Conservation (phyloP, 2,888 invertebrate species). For the Eutolmus rufibarbis region DNA sequence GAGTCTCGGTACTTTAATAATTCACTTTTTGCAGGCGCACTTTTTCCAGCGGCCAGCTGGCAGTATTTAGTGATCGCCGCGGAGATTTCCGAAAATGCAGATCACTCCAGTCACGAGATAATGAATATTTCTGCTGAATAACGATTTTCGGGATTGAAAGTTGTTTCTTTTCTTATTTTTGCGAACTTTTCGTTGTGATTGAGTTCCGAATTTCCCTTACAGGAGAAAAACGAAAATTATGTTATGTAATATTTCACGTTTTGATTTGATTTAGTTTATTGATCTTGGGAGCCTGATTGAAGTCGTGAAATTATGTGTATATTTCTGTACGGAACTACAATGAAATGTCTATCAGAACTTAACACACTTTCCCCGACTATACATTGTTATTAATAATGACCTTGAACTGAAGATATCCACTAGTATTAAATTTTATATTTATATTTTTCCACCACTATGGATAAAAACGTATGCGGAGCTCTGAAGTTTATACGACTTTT, state of each 20-base stretch:
- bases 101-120: slow-evolving; percentile 27
- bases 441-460: too few species aligned
- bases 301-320: neutral
- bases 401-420: too few species aligned
- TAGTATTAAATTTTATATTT: too few species aligned
- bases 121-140: neutral
- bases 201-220: neutral
- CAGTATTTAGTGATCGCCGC: neutral
- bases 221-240: neutral
- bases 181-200: neutral
- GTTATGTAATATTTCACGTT: neutral
- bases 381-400: too few species aligned
- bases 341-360: neutral
- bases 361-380: neutral
- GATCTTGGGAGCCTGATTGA: neutral
- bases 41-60: neutral
- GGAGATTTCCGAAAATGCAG: slow-evolving; percentile 8
- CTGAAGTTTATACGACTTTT: too few species aligned
- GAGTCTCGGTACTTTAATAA: neutral
- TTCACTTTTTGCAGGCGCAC: neutral
- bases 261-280: neutral
- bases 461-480: too few species aligned
- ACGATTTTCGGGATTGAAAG: neutral
- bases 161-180: neutral
- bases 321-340: neutral